Evolutionary conservation across 2,113 vertebrate genomes (phyloP).

Genomic region (Grantiella picta): DNA sequence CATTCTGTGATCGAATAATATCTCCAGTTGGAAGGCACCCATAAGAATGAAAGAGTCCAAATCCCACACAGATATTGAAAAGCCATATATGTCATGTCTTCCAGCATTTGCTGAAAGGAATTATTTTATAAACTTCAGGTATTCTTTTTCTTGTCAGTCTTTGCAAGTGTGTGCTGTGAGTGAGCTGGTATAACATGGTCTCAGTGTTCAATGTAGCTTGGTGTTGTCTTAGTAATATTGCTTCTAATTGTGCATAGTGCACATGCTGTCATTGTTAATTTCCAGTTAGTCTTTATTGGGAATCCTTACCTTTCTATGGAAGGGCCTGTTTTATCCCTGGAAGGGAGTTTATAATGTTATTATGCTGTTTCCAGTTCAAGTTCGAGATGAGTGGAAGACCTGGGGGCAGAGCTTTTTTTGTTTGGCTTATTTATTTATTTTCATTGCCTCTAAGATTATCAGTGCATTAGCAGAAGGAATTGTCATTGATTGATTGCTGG

Average conservation of each 20-base stretch:
- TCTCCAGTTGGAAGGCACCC: background rate
- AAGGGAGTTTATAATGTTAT: background rate
- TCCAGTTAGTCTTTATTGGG: background rate
- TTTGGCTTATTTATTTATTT: background rate
- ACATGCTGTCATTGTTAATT: background rate
- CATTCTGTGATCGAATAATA: accelerated
- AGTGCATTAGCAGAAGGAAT: background rate
- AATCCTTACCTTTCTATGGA: background rate
- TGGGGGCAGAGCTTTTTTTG: background rate
- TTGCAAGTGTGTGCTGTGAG: background rate
- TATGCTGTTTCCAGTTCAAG: background rate
- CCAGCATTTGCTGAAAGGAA: background rate
- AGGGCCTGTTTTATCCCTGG: background rate
- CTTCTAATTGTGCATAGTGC: background rate
- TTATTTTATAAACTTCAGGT: background rate
- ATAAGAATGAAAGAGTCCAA: background rate
- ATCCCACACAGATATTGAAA: background rate
- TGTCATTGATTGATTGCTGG: conserved; percentile 30
- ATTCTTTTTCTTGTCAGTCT: background rate
- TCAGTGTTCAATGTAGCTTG: background rate
- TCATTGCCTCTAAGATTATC: background rate
- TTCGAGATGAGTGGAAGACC: background rate
- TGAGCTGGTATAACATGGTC: background rate
- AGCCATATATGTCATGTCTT: background rate
- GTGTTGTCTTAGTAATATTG: background rate